phyloP scores from a whole-genome alignment of 2,113 vertebrate genomes.

The Oryzias javanicus region DNA sequence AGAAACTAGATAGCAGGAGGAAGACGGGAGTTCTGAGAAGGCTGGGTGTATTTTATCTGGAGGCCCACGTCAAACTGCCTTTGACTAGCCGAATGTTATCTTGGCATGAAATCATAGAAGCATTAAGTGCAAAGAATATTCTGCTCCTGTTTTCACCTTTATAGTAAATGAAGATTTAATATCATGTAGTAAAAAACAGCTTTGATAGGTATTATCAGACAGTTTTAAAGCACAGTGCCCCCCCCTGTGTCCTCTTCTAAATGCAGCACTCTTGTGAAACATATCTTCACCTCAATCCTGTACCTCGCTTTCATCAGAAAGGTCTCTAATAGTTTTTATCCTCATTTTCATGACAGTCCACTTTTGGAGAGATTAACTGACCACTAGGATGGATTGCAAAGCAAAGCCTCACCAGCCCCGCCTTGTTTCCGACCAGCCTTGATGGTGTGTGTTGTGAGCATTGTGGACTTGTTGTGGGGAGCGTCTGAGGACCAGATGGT shows the following conservation, averaged over 20 bases:
- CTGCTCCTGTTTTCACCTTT: too few relatives aligned
- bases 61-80: background rate
- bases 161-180: too few relatives aligned
- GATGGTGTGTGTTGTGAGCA: slow-evolving; percentile 35
- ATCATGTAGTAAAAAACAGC: too few relatives aligned
- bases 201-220: too few relatives aligned
- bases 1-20: slow-evolving; percentile 17
- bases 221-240: too few relatives aligned
- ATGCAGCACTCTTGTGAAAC: too few relatives aligned
- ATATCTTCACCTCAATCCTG: too few relatives aligned
- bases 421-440: slow-evolving; percentile 21
- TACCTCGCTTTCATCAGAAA: too few relatives aligned
- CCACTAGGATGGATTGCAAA: slow-evolving; percentile 30
- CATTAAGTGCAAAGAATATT: too few relatives aligned
- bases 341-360: background rate
- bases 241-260: too few relatives aligned
- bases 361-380: slow-evolving; percentile 12
- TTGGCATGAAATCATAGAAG: background rate
- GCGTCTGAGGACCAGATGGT: slow-evolving; percentile 72
- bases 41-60: slow-evolving; percentile 5
- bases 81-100: background rate
- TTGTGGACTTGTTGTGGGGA: slow-evolving; percentile 53
- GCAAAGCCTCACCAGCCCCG: background rate
- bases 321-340: too few relatives aligned
- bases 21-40: background rate